These are phyloP conservation scores for Bubo blakistoni DNA, from an alignment of 2,113 vertebrate species.

Conservation along the genomic window DNA sequence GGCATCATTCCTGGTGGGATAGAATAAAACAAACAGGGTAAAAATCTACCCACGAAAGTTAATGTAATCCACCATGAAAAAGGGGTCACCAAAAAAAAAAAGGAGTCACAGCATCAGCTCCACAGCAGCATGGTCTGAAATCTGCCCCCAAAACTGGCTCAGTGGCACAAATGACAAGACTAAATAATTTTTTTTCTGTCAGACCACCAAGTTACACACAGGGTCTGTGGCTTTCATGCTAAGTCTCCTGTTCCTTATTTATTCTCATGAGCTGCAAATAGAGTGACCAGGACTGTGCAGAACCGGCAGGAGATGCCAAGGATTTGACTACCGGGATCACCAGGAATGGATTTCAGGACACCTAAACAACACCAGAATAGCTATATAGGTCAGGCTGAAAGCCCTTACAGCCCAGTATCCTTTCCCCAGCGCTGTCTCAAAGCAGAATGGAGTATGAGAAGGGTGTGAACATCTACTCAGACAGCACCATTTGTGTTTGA, in stretches of 20 bases:
- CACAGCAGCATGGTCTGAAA: neutral
- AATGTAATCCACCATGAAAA: neutral
- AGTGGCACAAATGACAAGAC: neutral
- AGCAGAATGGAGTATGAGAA: neutral
- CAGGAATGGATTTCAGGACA: neutral
- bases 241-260: neutral
- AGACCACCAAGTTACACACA: neutral
- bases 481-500: neutral
- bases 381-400: neutral
- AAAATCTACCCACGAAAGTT: neutral
- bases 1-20: slow-evolving; percentile 84
- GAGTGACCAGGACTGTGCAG: neutral
- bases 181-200: neutral
- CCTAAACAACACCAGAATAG: neutral
- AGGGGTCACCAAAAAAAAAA: neutral
- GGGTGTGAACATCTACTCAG: neutral
- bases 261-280: neutral
- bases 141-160: neutral
- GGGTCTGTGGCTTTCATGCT: neutral
- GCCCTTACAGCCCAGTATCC: neutral
- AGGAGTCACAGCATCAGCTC: neutral
- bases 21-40: neutral
- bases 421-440: neutral
- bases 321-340: neutral
- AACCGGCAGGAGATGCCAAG: neutral